Base-by-base conservation (phyloP, 2,113 vertebrate genomes). In the Eulacestoma nigropectus region DNA sequence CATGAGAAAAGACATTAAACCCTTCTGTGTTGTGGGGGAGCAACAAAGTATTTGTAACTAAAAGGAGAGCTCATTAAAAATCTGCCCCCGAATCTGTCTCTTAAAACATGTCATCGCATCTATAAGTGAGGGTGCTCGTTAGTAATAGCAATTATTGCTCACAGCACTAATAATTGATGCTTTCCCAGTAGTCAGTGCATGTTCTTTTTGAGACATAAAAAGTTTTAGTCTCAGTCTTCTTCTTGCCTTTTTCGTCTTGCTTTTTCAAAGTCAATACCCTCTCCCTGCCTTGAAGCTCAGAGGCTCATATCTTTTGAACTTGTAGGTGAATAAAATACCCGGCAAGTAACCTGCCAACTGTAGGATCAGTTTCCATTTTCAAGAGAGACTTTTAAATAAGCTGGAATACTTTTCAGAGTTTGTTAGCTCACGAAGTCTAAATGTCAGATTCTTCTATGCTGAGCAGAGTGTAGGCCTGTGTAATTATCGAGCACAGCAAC, bases 41-140 rank as follows among this genome's bases (percentile, higher is more conserved):
- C 35, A 74, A 46, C 29, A 76, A 42, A 52, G 29, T 74, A 73
- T 80, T 76, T 77, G 57, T 57, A 73, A 69, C 46, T 73, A 59
- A 37, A 21, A 84, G 74, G 44, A 44, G 25, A 95, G 19, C 76
- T 91, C 84, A 86, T 97, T 96, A 95, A 95, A 91, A 93, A 85
- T 74, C 55, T 94, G 63, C 68, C 50, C 39, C 55, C 56, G 37
- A 85, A 89, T 89, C 77, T 78, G 63, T 39, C 60, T 72, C 53
- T 89, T 75, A 65, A 87, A 95, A 77, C 7, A 35, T 68, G 37
- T 39, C 21, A 69, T 56, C 2, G 0, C 62, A 33, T 76, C 53
- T 69, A 3, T n/a, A 72, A 91, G 50, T 41, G 33, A 87, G 57
- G 21, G 33, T 80, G 27, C 75, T 83, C 78, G 6, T 88, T 95